Conservation (phyloP, 1,140 invertebrate species). For the Drosophila elegans region DNA sequence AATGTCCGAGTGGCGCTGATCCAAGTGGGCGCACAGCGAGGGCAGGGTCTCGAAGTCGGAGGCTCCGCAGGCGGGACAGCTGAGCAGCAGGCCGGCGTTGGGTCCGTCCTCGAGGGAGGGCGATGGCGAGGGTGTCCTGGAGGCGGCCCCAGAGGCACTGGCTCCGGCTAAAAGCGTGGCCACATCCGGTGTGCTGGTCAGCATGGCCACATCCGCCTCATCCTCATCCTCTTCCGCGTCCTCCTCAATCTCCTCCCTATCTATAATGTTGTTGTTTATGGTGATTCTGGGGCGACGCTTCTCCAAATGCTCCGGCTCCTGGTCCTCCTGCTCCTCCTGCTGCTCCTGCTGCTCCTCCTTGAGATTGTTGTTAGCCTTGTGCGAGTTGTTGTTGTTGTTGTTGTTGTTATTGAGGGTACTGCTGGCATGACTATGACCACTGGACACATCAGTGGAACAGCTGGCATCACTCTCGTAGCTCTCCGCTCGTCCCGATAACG, state of each 20-base stretch:
- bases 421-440: slow-evolving; percentile 59
- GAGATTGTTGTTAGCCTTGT: slow-evolving; percentile 65
- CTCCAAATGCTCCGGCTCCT: slow-evolving; percentile 1
- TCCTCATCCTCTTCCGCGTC: slow-evolving; percentile 9
- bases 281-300: slow-evolving; percentile 61
- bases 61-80: slow-evolving; percentile 87
- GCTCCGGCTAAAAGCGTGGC: slow-evolving; percentile 54
- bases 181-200: slow-evolving; percentile 70
- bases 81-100: slow-evolving; percentile 15
- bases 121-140: slow-evolving; percentile 22
- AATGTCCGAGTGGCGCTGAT: slow-evolving; percentile 89
- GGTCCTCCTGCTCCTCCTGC: slow-evolving; percentile 19
- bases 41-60: slow-evolving; percentile 87
- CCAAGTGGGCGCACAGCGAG: slow-evolving; percentile 89
- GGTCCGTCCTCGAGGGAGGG: slow-evolving; percentile 4
- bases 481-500: slow-evolving; percentile 50
- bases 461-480: slow-evolving; percentile 84
- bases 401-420: slow-evolving; percentile 33
- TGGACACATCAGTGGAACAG: slow-evolving; percentile 81
- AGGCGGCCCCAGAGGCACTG: slow-evolving; percentile 42
- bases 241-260: slow-evolving; percentile 14
- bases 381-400: slow-evolving; percentile 49
- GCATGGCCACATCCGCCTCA: slow-evolving; percentile 38
- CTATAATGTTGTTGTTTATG: slow-evolving; percentile 72
- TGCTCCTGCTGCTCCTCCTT: slow-evolving; percentile 30